Evolutionary conservation across 1,140 invertebrate genomes (phyloP).

Genomic region (Microplitis mediator): DNA sequence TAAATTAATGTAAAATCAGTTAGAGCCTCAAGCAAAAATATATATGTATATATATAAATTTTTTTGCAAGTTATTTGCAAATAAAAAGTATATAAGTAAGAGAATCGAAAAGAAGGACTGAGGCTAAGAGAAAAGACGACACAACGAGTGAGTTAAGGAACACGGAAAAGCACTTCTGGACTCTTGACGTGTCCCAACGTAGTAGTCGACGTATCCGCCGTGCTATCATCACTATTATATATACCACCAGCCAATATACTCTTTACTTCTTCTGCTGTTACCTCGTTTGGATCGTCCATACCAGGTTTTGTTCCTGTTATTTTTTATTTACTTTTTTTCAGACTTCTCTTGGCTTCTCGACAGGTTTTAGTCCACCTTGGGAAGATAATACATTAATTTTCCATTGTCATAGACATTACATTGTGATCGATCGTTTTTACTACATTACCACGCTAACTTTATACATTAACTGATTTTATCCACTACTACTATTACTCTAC

Average conservation of each 20-base stretch:
- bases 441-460: neutral
- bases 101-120: constrained; percentile 35
- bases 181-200: constrained; percentile 43
- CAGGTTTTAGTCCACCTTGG: constrained; percentile 41
- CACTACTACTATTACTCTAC: neutral
- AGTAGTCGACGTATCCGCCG: constrained; percentile 11
- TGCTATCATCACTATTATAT: too few relatives aligned
- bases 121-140: neutral
- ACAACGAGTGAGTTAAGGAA: constrained; percentile 55
- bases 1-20: too few relatives aligned
- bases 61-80: constrained; percentile 14
- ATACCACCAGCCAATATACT: too few relatives aligned
- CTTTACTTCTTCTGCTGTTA: neutral
- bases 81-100: constrained; percentile 20
- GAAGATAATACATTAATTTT: constrained; percentile 60
- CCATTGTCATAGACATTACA: constrained; percentile 46
- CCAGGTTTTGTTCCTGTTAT: neutral
- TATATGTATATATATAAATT: too few relatives aligned
- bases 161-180: constrained; percentile 63
- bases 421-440: constrained; percentile 46
- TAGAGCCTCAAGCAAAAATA: too few relatives aligned
- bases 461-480: too few relatives aligned
- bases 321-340: too few relatives aligned
- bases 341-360: too few relatives aligned
- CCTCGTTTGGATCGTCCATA: constrained; percentile 34